A percentile compares a stretch with the other conserved stretches of the same genome.
Conservation (phyloP, 2,797 vertebrate genomes). For the Acanthopagrus latus region DNA sequence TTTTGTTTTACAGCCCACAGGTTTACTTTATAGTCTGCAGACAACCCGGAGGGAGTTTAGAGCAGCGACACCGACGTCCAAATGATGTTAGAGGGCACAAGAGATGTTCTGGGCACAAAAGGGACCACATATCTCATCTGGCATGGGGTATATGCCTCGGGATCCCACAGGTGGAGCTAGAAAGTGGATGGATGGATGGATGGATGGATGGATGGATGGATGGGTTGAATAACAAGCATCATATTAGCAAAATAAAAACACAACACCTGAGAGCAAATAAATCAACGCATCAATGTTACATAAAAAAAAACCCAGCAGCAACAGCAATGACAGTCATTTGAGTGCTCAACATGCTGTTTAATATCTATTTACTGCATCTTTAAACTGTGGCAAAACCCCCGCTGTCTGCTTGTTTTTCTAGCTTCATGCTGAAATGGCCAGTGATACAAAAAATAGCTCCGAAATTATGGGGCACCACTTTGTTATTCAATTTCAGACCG, state of each 20-base stretch:
- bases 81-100: no score
- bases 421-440: constrained; percentile 59
- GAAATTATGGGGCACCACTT: constrained; percentile 75
- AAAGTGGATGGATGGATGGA: neutral
- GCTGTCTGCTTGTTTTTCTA: constrained; percentile 60
- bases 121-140: no score
- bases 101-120: no score
- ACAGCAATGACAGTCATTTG: constrained; percentile 45
- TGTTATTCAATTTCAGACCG: constrained; percentile 79
- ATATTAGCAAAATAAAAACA: constrained; percentile 18
- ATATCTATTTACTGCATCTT: constrained; percentile 55
- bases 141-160: no score
- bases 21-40: neutral
- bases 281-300: constrained; percentile 50
- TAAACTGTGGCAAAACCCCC: constrained; percentile 46
- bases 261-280: neutral
- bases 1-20: neutral
- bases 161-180: neutral
- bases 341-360: constrained; percentile 42
- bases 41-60: neutral
- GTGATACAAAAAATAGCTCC: constrained; percentile 77
- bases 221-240: constrained; percentile 24
- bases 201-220: constrained; percentile 22
- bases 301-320: constrained; percentile 54
- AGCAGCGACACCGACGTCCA: no score